Evolutionary conservation across 92 coral and sea anemone species (phyloP), one percentile per base, ranked within the genome.

Genomic region (Nematostella vectensis): DNA sequence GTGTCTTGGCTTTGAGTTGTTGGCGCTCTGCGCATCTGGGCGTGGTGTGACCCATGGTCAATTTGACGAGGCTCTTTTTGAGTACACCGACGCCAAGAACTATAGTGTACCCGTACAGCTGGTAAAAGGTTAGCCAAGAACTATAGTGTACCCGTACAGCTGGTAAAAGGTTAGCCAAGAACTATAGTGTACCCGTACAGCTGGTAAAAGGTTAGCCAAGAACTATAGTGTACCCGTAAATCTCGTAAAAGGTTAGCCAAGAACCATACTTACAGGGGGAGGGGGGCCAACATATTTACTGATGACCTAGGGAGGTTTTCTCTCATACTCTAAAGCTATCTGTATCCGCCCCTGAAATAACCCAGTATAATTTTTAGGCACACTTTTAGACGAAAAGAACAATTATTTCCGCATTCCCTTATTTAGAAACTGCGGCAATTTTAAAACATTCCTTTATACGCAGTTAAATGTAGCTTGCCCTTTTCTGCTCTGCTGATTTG

Each of bases 11-110:
- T 22, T 66, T 17, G 72, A 66, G 48, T 27, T 66, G 15, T 3
- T 66, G 29, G 72, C 63, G 13, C 53, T 66, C 11, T 36, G 54
- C 10, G 62, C 62, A 19, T 66, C 72, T 9, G 72, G 49, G n/a
- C 57, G 63, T 49, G 72, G 72, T 18, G 62, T 66, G 4, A 23
- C 43, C 11, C 43, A 66, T 9, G 72, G 72, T 27, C 72, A 66
- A 37, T 66, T 49, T 27, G 72, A 66, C 20, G 53, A 58, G 11
- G 24, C 26, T 3, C 17, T 66, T 16, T 55, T 66, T 25, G 28
- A 43, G 3, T 66, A 66, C 26, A 57, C 60, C 3, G 57, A 55
- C 25, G 51, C 72, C n/a, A 66, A 66, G 48, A 66, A 66, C 0
- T 0, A 22, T 16, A 64, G 52, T 16, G 29, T 29, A 20, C 52